Percentiles rank a stretch among this genome's conserved stretches.
phyloP scores from a whole-genome alignment of 2,113 vertebrate genomes.

The Stegostoma tigrinum region DNA sequence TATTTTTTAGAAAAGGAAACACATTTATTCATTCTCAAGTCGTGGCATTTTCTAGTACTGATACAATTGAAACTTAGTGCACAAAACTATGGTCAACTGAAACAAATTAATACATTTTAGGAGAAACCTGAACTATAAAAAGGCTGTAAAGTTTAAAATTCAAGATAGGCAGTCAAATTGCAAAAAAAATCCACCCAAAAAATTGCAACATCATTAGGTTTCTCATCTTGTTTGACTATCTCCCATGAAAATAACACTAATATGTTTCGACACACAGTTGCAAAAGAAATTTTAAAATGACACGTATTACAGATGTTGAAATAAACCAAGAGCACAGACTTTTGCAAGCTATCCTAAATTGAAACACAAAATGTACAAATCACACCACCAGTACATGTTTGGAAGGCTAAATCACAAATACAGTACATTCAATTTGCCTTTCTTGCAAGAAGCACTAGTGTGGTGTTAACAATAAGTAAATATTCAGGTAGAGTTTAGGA shows the following conservation, averaged over 20 bases:
- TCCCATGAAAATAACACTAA: background rate
- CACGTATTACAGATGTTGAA: background rate
- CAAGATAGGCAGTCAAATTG: background rate
- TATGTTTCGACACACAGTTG: background rate
- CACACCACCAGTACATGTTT: background rate
- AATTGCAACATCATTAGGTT: background rate
- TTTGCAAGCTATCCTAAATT: background rate
- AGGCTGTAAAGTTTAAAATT: background rate
- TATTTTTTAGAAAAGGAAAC: background rate
- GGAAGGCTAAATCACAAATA: background rate
- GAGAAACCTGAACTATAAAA: slow-evolving; percentile 2
- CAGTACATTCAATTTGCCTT: background rate
- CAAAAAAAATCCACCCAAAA: background rate
- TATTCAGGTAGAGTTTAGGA: background rate
- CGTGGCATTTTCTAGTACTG: background rate
- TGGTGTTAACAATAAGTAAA: background rate
- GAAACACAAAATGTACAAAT: background rate
- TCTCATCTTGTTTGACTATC: background rate
- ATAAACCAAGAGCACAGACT: background rate
- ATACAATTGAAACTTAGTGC: background rate
- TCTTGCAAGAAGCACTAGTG: background rate
- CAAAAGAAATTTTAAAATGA: background rate
- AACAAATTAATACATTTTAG: background rate
- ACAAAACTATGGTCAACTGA: background rate
- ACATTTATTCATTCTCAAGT: background rate